Percentiles rank a stretch among this genome's conserved stretches.
phyloP scores from a whole-genome alignment of 2,113 vertebrate species.

The Cyanoderma ruficeps region DNA sequence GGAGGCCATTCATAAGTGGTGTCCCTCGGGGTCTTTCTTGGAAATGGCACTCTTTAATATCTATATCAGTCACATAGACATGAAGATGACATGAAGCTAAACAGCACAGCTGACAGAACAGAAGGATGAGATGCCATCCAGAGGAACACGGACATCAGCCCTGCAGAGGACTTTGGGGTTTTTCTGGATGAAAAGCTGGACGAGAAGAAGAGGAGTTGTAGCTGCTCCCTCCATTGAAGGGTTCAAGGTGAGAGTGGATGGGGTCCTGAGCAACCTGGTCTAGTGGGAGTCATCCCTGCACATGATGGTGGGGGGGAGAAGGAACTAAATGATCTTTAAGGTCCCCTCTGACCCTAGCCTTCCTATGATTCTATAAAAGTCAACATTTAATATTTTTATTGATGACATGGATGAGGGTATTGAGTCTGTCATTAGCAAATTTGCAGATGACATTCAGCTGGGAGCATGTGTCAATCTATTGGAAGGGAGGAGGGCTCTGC shows the following conservation, averaged over 20 bases:
- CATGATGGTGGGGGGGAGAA: neutral
- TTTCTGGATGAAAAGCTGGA: neutral
- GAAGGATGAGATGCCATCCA: neutral
- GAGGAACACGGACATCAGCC: neutral
- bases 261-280: neutral
- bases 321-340: neutral
- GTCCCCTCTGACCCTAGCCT: neutral
- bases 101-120: fast-evolving
- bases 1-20: neutral
- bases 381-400: neutral
- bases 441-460: neutral
- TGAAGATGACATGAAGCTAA: neutral
- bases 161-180: neutral
- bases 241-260: neutral
- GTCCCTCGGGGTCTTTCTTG: fast-evolving
- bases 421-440: neutral
- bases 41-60: neutral
- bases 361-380: neutral
- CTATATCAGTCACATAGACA: neutral
- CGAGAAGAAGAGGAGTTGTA: neutral
- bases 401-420: neutral
- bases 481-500: neutral
- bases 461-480: fast-evolving
- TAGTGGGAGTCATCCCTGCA: neutral
- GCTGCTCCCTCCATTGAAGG: neutral